Base-by-base conservation (phyloP, 1,140 invertebrate genomes). In the Gerris buenoi region DNA sequence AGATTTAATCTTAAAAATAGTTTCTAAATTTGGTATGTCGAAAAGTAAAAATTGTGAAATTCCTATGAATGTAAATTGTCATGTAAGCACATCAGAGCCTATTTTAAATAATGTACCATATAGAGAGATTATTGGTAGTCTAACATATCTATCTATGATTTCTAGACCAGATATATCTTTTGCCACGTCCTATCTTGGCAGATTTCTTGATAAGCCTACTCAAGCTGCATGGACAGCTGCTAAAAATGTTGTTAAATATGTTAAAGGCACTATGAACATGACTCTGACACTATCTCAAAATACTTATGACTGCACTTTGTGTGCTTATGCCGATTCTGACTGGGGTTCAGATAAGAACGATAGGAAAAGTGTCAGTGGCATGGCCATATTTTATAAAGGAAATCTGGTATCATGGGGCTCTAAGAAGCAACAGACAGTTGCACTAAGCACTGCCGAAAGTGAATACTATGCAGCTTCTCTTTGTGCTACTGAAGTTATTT, bases 261-360 rank as follows among this genome's bases (percentile, higher is more conserved):
- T 46, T 5, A 46, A 46, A 46, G 33, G 33, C 18, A 46, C 33
- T 18, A 46, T 46, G 18, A 18, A 46, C 33, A 46, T 46, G 33
- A 46, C 33, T 46, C 18, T 46, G 33, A 46, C 33, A 46, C 33
- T 46, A 18, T 46, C 33, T 18, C 5, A 46, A 46, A 46, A 46
- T 46, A 10, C 33, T 46, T 46, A 46, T 46, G 33, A 46, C 33
- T 10, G 33, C 33, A 46, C 33, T 46, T 18, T 46, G 33, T 46
- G 33, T 46, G 63, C 63, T 27, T 64, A 27, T 27, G 27, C 63
- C 27, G 63, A 27, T 27, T 15, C 63, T 64, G 23, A 64, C 27
- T 64, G 63, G 26, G 63, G 63, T 10, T 23, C n/a, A 61, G 22
- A 27, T 64, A 25, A 25, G 22, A n/a, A 18, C 10, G 27, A 64